Percentiles rank a stretch among this genome's conserved stretches.
Conservation (phyloP, 2,113 vertebrate genomes). For the Cygnus atratus region DNA sequence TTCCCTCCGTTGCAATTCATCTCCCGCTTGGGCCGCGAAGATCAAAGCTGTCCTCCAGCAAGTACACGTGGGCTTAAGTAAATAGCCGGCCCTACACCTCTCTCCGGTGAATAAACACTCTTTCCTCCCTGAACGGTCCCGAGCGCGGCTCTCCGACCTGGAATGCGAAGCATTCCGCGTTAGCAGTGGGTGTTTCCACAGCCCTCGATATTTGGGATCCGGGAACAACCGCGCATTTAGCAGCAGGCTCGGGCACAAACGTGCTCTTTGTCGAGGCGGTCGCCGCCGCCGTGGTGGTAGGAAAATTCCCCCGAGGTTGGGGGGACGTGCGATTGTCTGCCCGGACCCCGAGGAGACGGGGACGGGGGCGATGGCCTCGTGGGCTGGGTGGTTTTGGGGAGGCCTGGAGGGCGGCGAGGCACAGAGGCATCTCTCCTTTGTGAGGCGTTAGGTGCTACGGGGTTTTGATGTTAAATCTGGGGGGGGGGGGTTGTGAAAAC, state of each 20-base stretch:
- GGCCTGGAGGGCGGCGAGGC: accelerated
- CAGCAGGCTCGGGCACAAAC: constrained; percentile 63
- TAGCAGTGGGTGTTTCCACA: constrained; percentile 74
- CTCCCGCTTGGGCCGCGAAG: constrained; percentile 26
- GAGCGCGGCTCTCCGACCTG: constrained; percentile 64
- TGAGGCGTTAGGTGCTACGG: not conserved
- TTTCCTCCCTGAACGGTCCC: constrained; percentile 68
- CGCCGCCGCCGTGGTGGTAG: constrained; percentile 56
- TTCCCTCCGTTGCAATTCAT: constrained; percentile 39
- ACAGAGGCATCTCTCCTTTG: not conserved
- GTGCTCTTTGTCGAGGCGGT: constrained; percentile 66
- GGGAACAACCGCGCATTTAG: constrained; percentile 79
- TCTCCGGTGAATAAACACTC: constrained; percentile 76
- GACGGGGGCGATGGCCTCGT: not conserved
- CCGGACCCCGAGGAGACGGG: not conserved
- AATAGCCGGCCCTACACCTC: constrained; percentile 68
- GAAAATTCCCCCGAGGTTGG: constrained; percentile 21
- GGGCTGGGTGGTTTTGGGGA: not conserved
- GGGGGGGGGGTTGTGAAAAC: not conserved
- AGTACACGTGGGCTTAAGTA: constrained; percentile 57
- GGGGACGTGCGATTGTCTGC: constrained; percentile 16
- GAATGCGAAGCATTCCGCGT: constrained; percentile 77
- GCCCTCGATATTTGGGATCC: constrained; percentile 67
- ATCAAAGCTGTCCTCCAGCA: constrained; percentile 75
- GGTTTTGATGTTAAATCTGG: not conserved